phyloP scores from a whole-genome alignment of 2,797 vertebrate genomes.

The Nyctibius grandis region DNA sequence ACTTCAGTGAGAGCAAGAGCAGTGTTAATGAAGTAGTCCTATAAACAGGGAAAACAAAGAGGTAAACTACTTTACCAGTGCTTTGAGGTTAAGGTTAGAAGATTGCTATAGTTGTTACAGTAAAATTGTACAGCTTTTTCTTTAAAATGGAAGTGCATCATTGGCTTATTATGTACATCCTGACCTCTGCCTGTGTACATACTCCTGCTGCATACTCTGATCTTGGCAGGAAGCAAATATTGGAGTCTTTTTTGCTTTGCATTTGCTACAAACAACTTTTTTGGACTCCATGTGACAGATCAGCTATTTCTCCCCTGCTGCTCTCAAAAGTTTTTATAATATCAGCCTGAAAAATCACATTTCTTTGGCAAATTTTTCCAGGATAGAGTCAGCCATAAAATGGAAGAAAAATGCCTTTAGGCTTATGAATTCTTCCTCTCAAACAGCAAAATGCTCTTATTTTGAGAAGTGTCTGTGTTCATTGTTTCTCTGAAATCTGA shows the following conservation, averaged over 20 bases:
- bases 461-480: slow-evolving; percentile 15
- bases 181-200: not conserved
- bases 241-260: not conserved
- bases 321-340: not conserved
- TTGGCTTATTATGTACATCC: not conserved
- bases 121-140: not conserved
- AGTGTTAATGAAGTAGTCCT: not conserved
- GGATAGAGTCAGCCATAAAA: slow-evolving; percentile 4
- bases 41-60: not conserved
- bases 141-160: not conserved
- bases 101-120: not conserved
- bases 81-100: not conserved
- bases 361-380: slow-evolving; percentile 20
- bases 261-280: not conserved
- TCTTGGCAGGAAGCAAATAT: not conserved
- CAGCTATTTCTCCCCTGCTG: not conserved
- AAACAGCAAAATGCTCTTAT: slow-evolving; percentile 4
- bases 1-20: not conserved
- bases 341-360: slow-evolving; percentile 21
- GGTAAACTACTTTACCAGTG: not conserved
- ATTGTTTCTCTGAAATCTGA: slow-evolving; percentile 64
- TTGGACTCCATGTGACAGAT: not conserved
- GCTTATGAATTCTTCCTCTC: not conserved
- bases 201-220: not conserved
- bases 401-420: slow-evolving; percentile 23